These are phyloP conservation scores for Tetragnatha montana DNA, from an alignment of 2,888 invertebrate genomes.

Conservation along the genomic window DNA sequence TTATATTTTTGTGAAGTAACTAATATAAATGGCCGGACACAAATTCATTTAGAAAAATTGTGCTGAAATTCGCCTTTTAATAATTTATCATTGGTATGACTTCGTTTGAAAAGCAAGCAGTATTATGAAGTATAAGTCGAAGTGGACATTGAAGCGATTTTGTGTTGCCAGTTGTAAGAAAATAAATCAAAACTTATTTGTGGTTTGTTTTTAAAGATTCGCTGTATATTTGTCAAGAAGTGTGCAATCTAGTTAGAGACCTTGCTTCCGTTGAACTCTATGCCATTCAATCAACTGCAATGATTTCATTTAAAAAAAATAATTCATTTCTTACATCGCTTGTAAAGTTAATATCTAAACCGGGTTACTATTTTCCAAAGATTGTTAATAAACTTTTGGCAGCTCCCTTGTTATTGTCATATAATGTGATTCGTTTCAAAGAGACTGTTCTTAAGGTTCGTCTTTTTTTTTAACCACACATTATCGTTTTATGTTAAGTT, in stretches of 20 bases:
- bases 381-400: conserved; percentile 23
- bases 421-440: neutral
- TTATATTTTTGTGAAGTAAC: no score
- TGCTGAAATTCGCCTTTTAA: no score
- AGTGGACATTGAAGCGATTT: conserved; percentile 18
- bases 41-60: no score
- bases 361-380: conserved; percentile 44
- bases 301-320: neutral
- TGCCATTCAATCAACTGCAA: neutral
- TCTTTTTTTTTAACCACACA: neutral
- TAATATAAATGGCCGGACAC: no score
- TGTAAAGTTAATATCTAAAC: neutral
- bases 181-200: conserved; percentile 36
- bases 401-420: conserved; percentile 20
- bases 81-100: neutral
- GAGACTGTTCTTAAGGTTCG: neutral
- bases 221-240: conserved; percentile 37
- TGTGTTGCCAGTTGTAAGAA: conserved; percentile 21
- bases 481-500: neutral
- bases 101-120: conserved; percentile 1
- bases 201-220: conserved; percentile 21
- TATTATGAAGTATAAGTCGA: conserved; percentile 41
- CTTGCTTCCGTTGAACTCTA: neutral
- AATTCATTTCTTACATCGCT: neutral
- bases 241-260: conserved; percentile 58